These are phyloP conservation scores for Xerus inauris DNA, from an alignment of 2,113 vertebrate genomes.

Conservation along the genomic window DNA sequence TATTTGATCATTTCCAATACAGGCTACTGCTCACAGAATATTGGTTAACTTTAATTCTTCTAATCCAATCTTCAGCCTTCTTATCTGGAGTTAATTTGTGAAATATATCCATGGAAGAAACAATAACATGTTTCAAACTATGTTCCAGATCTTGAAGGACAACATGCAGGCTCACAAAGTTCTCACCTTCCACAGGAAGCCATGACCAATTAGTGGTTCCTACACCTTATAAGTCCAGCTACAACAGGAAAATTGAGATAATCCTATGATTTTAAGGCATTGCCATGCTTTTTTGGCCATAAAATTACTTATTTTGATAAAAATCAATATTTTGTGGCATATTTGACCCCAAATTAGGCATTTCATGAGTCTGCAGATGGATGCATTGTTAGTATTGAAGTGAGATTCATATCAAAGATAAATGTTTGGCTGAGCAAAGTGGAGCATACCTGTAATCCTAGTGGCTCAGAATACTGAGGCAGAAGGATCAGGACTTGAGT, in stretches of 20 bases:
- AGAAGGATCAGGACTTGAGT: too few relatives aligned
- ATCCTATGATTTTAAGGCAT: neutral
- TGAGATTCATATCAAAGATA: neutral
- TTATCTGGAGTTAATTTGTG: neutral
- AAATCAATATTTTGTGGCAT: neutral
- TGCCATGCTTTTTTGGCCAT: neutral
- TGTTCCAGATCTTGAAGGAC: neutral
- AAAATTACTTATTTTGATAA: neutral
- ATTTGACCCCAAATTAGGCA: neutral
- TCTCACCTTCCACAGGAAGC: neutral
- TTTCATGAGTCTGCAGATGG: neutral
- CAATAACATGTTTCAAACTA: neutral
- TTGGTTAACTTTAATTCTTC: neutral
- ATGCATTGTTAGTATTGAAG: neutral
- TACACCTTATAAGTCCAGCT: neutral
- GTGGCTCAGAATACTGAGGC: too few relatives aligned
- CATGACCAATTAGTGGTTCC: neutral
- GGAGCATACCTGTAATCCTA: too few relatives aligned
- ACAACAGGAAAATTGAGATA: neutral
- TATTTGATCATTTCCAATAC: neutral
- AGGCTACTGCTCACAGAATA: neutral
- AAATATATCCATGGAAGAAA: neutral
- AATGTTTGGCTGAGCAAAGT: neutral
- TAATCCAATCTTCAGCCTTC: neutral
- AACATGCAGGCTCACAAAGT: neutral